Evolutionary conservation across 23 tunicate genomes (phyloP).

Genomic region (Phallusia fumigata): DNA sequence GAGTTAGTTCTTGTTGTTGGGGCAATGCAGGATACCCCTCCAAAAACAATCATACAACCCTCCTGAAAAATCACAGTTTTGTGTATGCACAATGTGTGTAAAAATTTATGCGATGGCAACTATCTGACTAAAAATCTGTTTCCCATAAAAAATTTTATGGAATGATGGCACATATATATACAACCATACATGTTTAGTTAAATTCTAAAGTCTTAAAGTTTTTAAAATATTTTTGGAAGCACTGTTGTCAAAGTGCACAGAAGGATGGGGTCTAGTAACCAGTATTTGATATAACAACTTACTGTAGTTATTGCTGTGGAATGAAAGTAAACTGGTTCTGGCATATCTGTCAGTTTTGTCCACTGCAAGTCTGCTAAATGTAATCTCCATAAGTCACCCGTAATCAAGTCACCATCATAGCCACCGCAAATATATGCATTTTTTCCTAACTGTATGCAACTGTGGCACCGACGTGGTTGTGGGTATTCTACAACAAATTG

Average conservation of each 20-base stretch:
- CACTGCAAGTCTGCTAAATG: slow-evolving; percentile 49
- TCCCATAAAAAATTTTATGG: too few species aligned
- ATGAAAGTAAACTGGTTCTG: slow-evolving; percentile 81
- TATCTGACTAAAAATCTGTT: too few species aligned
- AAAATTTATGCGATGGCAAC: too few species aligned
- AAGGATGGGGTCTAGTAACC: too few species aligned
- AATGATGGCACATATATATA: too few species aligned
- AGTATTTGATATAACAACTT: too few species aligned
- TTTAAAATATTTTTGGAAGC: too few species aligned
- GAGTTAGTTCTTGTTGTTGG: slow-evolving; percentile 38
- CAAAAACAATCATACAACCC: slow-evolving; percentile 70
- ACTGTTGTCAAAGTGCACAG: too few species aligned
- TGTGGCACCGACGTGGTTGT: slow-evolving; percentile 60
- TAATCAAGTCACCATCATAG: slow-evolving; percentile 39
- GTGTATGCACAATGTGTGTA: too few species aligned
- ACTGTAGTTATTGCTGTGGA: slow-evolving; percentile 69
- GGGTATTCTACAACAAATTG: slow-evolving; percentile 22
- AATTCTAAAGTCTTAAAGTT: too few species aligned
- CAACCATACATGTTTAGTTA: too few species aligned
- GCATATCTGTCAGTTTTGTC: slow-evolving; percentile 60
- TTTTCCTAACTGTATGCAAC: slow-evolving; percentile 58
- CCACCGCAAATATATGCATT: slow-evolving; percentile 76
- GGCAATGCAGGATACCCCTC: slow-evolving; percentile 39
- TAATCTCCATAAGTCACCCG: slow-evolving; percentile 58
- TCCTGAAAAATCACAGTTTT: slow-evolving; percentile 27